These are phyloP conservation scores for Drosophila macrospina DNA, from an alignment of 2,888 invertebrate genomes.

Conservation along the genomic window DNA sequence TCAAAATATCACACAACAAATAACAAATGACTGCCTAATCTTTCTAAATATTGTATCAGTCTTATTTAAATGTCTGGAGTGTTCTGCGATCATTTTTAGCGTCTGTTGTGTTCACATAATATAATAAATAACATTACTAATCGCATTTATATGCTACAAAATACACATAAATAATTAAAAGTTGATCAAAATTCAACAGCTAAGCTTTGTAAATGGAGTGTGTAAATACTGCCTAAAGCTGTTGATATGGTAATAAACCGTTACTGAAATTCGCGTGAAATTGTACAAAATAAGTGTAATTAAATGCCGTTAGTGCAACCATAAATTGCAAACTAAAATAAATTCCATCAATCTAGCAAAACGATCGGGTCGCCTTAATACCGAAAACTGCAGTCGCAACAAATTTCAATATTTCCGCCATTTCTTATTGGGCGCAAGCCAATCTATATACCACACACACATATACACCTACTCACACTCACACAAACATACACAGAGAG, in stretches of 20 bases:
- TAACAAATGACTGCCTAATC: too few relatives aligned
- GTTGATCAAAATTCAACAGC: neutral
- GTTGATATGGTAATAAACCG: slow-evolving; percentile 56
- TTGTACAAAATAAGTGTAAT: slow-evolving; percentile 63
- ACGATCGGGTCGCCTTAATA: slow-evolving; percentile 43
- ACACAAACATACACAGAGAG: slow-evolving; percentile 9
- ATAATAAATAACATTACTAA: neutral
- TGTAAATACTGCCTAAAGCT: slow-evolving; percentile 40
- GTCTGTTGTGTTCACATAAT: neutral
- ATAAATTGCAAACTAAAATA: slow-evolving; percentile 56
- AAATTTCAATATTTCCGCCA: slow-evolving; percentile 70
- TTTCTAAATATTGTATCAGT: neutral
- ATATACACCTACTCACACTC: slow-evolving; percentile 18
- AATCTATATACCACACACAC: slow-evolving; percentile 52
- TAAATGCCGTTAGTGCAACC: slow-evolving; percentile 55
- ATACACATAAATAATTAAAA: neutral
- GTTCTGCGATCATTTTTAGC: too few relatives aligned
- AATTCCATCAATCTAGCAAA: slow-evolving; percentile 48
- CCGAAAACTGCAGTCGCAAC: slow-evolving; percentile 60
- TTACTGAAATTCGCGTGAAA: slow-evolving; percentile 51
- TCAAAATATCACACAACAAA: too few relatives aligned
- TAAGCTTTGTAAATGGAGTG: neutral
- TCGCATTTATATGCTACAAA: neutral
- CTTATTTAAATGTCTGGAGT: too few relatives aligned
- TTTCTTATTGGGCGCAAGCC: slow-evolving; percentile 71